phyloP scores from a whole-genome alignment of 2,113 vertebrate species.

The Hippocampus mohnikei region DNA sequence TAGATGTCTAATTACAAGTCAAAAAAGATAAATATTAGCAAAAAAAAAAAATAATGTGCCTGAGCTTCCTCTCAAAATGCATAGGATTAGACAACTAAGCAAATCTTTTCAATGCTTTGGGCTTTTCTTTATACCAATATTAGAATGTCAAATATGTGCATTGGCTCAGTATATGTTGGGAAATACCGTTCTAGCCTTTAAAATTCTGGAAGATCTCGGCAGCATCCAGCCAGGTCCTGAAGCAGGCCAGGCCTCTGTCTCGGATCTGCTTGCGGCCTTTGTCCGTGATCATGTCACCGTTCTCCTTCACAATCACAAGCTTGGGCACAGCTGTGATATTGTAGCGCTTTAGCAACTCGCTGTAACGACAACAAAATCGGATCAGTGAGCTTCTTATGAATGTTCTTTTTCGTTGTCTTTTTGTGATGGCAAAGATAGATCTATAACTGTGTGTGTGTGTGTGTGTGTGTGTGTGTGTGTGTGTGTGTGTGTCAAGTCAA shows the following conservation, averaged over 20 bases:
- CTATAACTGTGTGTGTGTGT: too few relatives aligned
- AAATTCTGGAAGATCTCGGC: slow-evolving; percentile 95
- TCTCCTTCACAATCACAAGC: slow-evolving; percentile 94
- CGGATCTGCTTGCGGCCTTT: slow-evolving; percentile 92
- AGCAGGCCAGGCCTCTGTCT: slow-evolving; percentile 84
- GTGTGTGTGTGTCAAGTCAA: too few relatives aligned
- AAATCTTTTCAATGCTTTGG: neutral
- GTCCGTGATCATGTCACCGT: slow-evolving; percentile 90
- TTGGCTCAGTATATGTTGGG: too few relatives aligned
- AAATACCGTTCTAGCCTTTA: slow-evolving; percentile 57
- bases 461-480: too few relatives aligned
- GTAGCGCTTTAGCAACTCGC: slow-evolving; percentile 88
- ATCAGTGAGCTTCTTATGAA: neutral
- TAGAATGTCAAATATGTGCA: neutral
- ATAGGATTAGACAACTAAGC: slow-evolving; percentile 33
- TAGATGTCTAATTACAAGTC: slow-evolving; percentile 4
- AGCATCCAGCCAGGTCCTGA: slow-evolving; percentile 84
- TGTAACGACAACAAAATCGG: slow-evolving; percentile 38
- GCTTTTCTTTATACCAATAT: neutral
- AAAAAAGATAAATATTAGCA: neutral
- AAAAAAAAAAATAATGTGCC: slow-evolving; percentile 12
- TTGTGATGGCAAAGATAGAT: neutral
- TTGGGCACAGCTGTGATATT: slow-evolving; percentile 86
- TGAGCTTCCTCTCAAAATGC: slow-evolving; percentile 49
- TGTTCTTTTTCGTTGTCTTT: neutral